phyloP scores from a whole-genome alignment of 2,888 invertebrate genomes.

The Amphipoea lucens region DNA sequence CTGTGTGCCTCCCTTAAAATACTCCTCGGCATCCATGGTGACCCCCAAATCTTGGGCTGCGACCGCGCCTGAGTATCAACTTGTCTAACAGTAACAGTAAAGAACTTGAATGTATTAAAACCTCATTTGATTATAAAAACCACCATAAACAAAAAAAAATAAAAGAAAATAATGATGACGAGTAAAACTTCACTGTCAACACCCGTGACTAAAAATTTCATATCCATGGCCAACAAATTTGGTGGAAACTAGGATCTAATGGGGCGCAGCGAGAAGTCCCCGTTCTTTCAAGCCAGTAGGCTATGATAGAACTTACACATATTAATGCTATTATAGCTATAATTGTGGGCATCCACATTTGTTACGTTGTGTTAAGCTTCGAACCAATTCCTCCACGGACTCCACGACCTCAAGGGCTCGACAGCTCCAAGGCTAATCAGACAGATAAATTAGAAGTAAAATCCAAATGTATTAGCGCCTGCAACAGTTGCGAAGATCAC shows the following conservation, averaged over 20 bases:
- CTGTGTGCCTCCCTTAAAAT: too few relatives aligned
- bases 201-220: slow-evolving; percentile 53
- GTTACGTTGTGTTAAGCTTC: slow-evolving; percentile 71
- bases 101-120: slow-evolving; percentile 16
- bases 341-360: slow-evolving; percentile 76
- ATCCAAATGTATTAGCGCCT: slow-evolving; percentile 75
- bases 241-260: slow-evolving; percentile 67
- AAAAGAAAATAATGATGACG: slow-evolving; percentile 42
- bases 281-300: slow-evolving; percentile 66
- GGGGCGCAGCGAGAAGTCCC: slow-evolving; percentile 76
- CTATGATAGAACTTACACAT: slow-evolving; percentile 76
- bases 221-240: slow-evolving; percentile 70
- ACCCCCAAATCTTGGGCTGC: too few relatives aligned
- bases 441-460: slow-evolving; percentile 66
- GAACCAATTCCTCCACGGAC: slow-evolving; percentile 54
- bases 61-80: not conserved
- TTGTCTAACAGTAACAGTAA: not conserved
- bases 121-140: slow-evolving; percentile 40
- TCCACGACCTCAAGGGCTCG: not conserved
- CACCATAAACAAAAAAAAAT: slow-evolving; percentile 29
- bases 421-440: slow-evolving; percentile 58
- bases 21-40: too few relatives aligned
- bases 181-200: slow-evolving; percentile 37
- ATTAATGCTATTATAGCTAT: slow-evolving; percentile 74
- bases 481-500: slow-evolving; percentile 67